Evolutionary conservation across 2,888 invertebrate species (phyloP).

Genomic region (Catocala fraxini): DNA sequence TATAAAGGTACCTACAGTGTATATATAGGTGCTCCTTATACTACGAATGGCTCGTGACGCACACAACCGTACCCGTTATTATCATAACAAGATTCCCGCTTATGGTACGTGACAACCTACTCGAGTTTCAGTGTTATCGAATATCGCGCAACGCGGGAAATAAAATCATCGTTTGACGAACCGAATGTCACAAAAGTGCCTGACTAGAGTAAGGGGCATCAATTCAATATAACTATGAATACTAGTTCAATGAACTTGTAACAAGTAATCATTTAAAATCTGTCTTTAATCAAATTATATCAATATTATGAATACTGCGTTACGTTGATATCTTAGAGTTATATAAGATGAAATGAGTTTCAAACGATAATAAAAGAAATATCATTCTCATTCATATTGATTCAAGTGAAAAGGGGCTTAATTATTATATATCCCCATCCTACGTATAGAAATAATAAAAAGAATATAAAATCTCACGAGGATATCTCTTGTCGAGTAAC

Average conservation of each 20-base stretch:
- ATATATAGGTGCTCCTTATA: background rate
- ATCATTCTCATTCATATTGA: too few species aligned
- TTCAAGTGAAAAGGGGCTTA: too few species aligned
- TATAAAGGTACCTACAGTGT: background rate
- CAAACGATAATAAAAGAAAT: too few species aligned
- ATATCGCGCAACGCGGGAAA: slow-evolving; percentile 33
- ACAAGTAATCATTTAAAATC: background rate
- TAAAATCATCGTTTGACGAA: slow-evolving; percentile 35
- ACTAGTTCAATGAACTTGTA: background rate
- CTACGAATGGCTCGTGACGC: slow-evolving; percentile 28
- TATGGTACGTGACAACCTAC: slow-evolving; percentile 43
- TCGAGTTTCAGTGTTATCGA: slow-evolving; percentile 38
- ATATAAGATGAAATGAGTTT: too few species aligned
- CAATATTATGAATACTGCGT: too few species aligned
- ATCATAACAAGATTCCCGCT: slow-evolving; percentile 49
- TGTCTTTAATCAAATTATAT: too few species aligned
- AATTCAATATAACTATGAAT: slow-evolving; percentile 2
- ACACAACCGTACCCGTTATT: slow-evolving; percentile 37
- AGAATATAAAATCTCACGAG: too few species aligned
- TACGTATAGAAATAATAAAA: too few species aligned
- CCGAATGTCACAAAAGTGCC: slow-evolving; percentile 6
- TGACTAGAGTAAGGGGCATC: background rate
- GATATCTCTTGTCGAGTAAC: too few species aligned
- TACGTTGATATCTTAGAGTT: too few species aligned
- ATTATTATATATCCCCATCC: too few species aligned